Conservation (phyloP, 1,140 invertebrate genomes). For the Drosophila truncata region DNA sequence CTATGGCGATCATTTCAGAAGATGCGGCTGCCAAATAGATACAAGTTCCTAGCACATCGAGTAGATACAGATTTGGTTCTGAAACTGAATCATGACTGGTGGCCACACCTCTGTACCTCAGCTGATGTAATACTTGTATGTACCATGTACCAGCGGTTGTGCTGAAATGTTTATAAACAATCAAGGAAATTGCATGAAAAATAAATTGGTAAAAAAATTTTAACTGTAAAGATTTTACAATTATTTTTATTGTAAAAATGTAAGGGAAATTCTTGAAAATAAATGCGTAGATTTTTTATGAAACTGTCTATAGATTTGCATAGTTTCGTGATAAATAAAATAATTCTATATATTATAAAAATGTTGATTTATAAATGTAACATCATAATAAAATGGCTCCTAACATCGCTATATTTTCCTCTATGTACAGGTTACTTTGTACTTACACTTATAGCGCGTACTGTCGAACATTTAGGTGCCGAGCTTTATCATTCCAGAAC, state of each 20-base stretch:
- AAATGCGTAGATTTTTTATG: too few relatives aligned
- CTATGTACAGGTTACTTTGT: neutral
- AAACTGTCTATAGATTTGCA: neutral
- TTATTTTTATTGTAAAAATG: too few relatives aligned
- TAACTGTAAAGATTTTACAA: too few relatives aligned
- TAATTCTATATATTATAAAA: neutral
- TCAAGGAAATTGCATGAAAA: constrained; percentile 11
- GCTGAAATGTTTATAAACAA: constrained; percentile 51
- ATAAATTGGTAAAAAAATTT: neutral
- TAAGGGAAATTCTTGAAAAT: neutral
- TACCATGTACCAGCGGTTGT: constrained; percentile 27
- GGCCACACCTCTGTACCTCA: constrained; percentile 34
- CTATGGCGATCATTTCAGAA: constrained; percentile 16
- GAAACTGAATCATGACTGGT: constrained; percentile 37
- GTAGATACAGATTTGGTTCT: constrained; percentile 32
- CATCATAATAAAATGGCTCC: neutral
- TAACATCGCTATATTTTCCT: neutral
- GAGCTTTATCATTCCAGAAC: constrained; percentile 56
- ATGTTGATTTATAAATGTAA: neutral
- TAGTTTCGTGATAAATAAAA: neutral
- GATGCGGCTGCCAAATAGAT: constrained; percentile 54
- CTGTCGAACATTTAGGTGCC: constrained; percentile 63
- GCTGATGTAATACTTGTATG: constrained; percentile 34
- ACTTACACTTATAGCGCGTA: constrained; percentile 75
- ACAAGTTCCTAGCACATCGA: constrained; percentile 32